Conservation (phyloP, 2,797 vertebrate genomes). For the Stomatorhinus walkeri region DNA sequence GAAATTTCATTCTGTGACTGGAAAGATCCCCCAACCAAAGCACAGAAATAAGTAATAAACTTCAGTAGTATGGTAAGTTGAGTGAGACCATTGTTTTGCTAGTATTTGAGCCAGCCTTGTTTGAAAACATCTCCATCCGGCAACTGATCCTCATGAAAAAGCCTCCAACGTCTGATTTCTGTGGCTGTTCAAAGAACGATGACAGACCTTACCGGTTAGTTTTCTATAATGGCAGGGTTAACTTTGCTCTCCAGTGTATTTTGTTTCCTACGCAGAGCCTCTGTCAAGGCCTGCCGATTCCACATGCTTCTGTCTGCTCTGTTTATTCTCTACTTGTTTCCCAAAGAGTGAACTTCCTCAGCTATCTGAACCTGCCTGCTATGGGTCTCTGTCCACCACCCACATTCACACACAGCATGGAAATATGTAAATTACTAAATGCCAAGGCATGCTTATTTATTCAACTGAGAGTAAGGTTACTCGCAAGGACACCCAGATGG, state of each 20-base stretch:
- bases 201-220: neutral
- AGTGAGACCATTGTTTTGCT: neutral
- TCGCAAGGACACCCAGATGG: neutral
- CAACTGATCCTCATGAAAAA: neutral
- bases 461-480: neutral
- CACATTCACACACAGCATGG: neutral
- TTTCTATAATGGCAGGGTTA: neutral
- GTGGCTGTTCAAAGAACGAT: neutral
- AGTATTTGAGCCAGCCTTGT: neutral
- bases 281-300: neutral
- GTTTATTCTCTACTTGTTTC: neutral
- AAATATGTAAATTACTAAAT: constrained; percentile 1
- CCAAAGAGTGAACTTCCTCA: neutral
- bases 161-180: neutral
- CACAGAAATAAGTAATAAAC: neutral
- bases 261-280: neutral
- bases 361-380: neutral
- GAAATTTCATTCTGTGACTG: neutral
- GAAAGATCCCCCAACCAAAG: neutral
- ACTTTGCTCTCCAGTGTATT: neutral
- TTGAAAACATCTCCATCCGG: neutral
- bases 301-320: neutral
- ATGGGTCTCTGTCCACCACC: neutral
- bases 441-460: neutral
- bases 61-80: neutral